phyloP scores from a whole-genome alignment of 2,888 invertebrate genomes.

The Bombylius discolor region DNA sequence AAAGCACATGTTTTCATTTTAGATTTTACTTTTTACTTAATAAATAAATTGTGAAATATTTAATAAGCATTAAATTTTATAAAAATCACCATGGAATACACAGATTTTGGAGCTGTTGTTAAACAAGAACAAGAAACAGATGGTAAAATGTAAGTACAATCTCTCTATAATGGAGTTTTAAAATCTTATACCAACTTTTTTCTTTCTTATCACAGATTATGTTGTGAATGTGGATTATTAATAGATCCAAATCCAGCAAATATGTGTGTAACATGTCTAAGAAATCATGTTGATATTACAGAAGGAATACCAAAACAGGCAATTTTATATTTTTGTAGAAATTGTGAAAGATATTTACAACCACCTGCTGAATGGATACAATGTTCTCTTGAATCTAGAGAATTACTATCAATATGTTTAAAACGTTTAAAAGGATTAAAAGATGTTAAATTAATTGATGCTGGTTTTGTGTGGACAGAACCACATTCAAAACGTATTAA shows the following conservation, averaged over 20 bases:
- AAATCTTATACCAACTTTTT: not conserved
- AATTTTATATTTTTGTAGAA: slow-evolving; percentile 77
- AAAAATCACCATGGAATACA: slow-evolving; percentile 3
- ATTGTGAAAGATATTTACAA: slow-evolving; percentile 89
- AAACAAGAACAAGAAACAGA: not conserved
- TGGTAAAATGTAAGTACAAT: slow-evolving; percentile 5
- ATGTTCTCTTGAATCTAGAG: slow-evolving; percentile 77
- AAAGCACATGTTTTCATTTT: too few species aligned
- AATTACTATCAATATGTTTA: slow-evolving; percentile 78
- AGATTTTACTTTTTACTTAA: too few species aligned
- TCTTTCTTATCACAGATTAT: slow-evolving; percentile 45
- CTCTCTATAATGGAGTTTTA: too few species aligned
- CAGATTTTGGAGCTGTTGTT: not conserved
- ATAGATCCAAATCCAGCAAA: slow-evolving; percentile 95
- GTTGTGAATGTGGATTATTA: slow-evolving; percentile 84
- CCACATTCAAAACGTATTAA: slow-evolving; percentile 96
- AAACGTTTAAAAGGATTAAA: slow-evolving; percentile 83
- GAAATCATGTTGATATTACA: slow-evolving; percentile 87
- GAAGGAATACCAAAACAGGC: slow-evolving; percentile 92
- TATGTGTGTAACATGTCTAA: slow-evolving; percentile 91
- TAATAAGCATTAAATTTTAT: too few species aligned
- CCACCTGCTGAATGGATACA: slow-evolving; percentile 83
- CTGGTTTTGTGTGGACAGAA: slow-evolving; percentile 97
- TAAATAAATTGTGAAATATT: too few species aligned
- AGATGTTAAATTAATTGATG: slow-evolving; percentile 85